These are phyloP conservation scores for Aphidius ervi DNA, from an alignment of 1,140 invertebrate species.

Conservation along the genomic window DNA sequence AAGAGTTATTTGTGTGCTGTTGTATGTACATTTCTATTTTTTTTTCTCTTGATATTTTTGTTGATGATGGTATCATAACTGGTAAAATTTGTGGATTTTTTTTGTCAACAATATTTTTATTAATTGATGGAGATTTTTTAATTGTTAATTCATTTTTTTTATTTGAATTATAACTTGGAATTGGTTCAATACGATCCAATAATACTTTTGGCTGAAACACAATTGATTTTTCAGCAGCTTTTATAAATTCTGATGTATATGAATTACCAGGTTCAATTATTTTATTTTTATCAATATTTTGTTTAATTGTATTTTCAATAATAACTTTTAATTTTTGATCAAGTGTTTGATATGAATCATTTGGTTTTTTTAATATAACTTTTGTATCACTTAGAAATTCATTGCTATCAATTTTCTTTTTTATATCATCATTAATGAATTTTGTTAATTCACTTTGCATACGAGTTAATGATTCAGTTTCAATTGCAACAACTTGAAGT, in stretches of 20 bases:
- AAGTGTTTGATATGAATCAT: conserved; percentile 33
- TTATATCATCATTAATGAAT: conserved; percentile 45
- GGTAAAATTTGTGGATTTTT: conserved; percentile 3
- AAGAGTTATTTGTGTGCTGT: too few relatives aligned
- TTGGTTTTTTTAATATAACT: not conserved
- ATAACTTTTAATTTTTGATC: conserved; percentile 44
- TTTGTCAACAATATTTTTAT: conserved; percentile 25
- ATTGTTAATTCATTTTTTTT: not conserved
- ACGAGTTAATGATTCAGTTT: conserved; percentile 34
- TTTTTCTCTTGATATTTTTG: conserved; percentile 3
- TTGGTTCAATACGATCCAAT: conserved; percentile 32
- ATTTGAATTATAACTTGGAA: conserved; percentile 4
- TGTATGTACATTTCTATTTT: not conserved
- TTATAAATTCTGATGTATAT: conserved; percentile 33
- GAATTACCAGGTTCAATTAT: conserved; percentile 16
- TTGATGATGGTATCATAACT: conserved; percentile 29
- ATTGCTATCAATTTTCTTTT: conserved; percentile 24
- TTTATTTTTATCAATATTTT: conserved; percentile 35
- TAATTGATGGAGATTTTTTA: conserved; percentile 23
- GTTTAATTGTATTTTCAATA: conserved; percentile 42
- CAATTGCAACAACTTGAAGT: conserved; percentile 45
- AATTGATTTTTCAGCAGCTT: conserved; percentile 34
- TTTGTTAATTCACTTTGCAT: conserved; percentile 40
- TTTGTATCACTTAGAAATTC: too few relatives aligned
- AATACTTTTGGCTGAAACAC: conserved; percentile 44